phyloP scores from a whole-genome alignment of 2,797 vertebrate genomes.

The Labeo calbasu region DNA sequence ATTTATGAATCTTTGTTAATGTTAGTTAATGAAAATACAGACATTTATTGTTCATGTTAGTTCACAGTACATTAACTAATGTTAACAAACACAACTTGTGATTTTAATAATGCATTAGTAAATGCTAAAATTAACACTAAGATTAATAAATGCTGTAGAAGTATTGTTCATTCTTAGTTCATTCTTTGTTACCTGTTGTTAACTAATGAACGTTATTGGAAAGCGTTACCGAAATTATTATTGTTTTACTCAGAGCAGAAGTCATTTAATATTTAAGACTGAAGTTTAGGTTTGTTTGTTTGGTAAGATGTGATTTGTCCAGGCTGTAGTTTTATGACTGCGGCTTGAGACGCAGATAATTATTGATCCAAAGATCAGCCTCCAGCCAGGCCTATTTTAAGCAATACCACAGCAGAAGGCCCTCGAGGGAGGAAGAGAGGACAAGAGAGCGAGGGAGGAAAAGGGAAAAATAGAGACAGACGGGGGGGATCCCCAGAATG shows the following conservation, averaged over 20 bases:
- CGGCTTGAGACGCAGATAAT: slow-evolving; percentile 69
- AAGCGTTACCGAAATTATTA: too few relatives aligned
- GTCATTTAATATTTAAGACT: not conserved
- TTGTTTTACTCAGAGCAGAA: not conserved
- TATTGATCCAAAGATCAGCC: slow-evolving; percentile 75
- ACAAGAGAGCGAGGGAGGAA: slow-evolving; percentile 63
- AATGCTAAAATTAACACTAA: too few relatives aligned
- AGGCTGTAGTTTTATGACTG: slow-evolving; percentile 41
- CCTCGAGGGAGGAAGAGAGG: slow-evolving; percentile 60
- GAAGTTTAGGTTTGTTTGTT: slow-evolving; percentile 15
- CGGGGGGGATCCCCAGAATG: slow-evolving; percentile 51
- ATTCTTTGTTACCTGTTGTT: too few relatives aligned
- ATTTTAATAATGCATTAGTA: too few relatives aligned
- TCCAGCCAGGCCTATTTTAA: slow-evolving; percentile 76
- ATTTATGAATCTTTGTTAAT: too few relatives aligned
- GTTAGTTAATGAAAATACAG: too few relatives aligned
- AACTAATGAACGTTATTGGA: too few relatives aligned
- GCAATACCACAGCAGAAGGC: slow-evolving; percentile 62
- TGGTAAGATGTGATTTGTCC: slow-evolving; percentile 31
- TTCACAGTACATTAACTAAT: too few relatives aligned
- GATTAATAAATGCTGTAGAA: too few relatives aligned
- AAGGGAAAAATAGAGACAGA: slow-evolving; percentile 71
- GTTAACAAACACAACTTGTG: too few relatives aligned
- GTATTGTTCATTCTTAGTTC: too few relatives aligned
- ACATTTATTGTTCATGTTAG: too few relatives aligned